Base-by-base conservation (phyloP, 2,888 invertebrate genomes). In the Pyrgus malvae region DNA sequence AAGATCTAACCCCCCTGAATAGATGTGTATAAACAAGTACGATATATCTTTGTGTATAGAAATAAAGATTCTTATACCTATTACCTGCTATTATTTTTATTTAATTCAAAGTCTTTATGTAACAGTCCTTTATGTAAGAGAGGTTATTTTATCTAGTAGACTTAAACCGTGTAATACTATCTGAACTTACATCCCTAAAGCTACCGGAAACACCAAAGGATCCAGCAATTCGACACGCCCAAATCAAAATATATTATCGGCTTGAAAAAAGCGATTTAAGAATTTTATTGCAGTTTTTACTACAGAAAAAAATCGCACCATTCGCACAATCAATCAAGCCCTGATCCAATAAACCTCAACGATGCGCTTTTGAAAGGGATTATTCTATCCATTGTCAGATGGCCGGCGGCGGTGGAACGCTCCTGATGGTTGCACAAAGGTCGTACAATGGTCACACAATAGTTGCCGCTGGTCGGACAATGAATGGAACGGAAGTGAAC, bases 271-370 rank as follows among this genome's bases (percentile, higher is more conserved):
- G 70, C 74, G 71, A 76, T 72, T 40, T 33, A 40, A 40, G 33
- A 46, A 46, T 46, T 46, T 54, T 46, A 40, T 46, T 31, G 21
- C 31, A 46, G 40, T 48, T 23, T 27, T 48, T 21, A 29, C 14
- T 11, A 11, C 53, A 19, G 38, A 67, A 68, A 68, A 77, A 80
- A 77, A 70, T 72, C 65, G 76, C 74, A 35, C 35, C 35, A 71
- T 88, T 88, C 88, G 86, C 87, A 86, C 89, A 89, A 90, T 90
- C 90, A 87, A 90, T 90, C 90, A 89, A 85, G 85, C 87, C 85
- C 88, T 90, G 88, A 90, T 90, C 90, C 90, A 90, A 90, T 90
- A 90, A 90, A 90, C 90, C 90, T 90, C 89, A 89, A 87, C 89
- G 90, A 89, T 89, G 89, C 84, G 81, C 90, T 88, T 90, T 89